Base-by-base conservation (phyloP, 1,140 invertebrate species). In the Papilio helenus region DNA sequence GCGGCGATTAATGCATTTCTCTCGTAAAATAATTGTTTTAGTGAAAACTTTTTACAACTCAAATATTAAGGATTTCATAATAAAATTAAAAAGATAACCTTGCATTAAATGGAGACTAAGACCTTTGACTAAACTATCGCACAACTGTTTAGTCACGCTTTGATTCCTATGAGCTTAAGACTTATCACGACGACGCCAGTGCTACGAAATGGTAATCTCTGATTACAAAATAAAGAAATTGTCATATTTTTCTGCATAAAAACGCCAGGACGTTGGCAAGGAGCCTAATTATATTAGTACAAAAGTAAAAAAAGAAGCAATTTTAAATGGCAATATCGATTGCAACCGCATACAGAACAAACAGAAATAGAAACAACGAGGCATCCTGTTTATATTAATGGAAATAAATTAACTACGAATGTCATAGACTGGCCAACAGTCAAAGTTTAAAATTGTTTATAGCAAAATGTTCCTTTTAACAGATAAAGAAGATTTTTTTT, bases 301-400 rank as follows among this genome's bases (percentile, higher is more conserved):
- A 68, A 68, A 29, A 34, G 26, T 26, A 26, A 68, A 68, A n/a
- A 68, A 68, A 34, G 14, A 18, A 29, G 18, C 51, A 68, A 16
- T 16, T 23, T 29, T 29, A 68, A 29, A 29, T 29, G 26, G 61
- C 58, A 10, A 61, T 68, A 68, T 68, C 61, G 61, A 68, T 34
- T 61, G 23, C 58, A 29, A 29, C 61, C 26, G 61, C 26, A 29
- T 29, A 29, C 61, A 12, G 20, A 23, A 61, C 58, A 68, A 68
- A 68, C 61, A 68, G 23, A 29, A 68, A 68, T 68, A 68, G 61
- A 68, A 68, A 29, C 26, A 14, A 68, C 61, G 14, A 68, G 26
- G 61, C 61, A 16, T 68, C 61, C 61, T 68, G 61, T 68, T 68
- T 68, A 68, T 68, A 68, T 68, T 34, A 29, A 68, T 68, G 61